Conservation (phyloP, 2,113 vertebrate genomes). For the Lycaon pictus region DNA sequence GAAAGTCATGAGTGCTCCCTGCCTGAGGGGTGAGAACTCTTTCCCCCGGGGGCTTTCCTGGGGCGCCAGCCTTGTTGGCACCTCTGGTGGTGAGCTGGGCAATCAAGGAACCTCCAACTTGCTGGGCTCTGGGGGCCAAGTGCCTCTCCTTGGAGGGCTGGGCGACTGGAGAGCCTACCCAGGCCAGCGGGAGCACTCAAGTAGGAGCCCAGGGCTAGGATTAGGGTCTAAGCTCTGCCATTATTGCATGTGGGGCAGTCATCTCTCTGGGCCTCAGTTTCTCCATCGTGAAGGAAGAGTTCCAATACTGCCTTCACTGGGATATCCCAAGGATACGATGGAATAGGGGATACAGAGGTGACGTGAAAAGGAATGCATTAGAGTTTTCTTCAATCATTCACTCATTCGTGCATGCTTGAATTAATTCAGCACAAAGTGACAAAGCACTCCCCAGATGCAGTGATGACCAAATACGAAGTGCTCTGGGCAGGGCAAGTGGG, state of each 20-base stretch:
- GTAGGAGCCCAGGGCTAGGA: not conserved
- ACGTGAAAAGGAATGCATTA: not conserved
- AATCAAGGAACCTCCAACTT: not conserved
- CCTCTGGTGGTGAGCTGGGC: not conserved
- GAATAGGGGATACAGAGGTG: not conserved
- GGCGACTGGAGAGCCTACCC: not conserved
- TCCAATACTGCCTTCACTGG: not conserved
- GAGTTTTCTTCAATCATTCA: not conserved
- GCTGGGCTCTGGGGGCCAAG: not conserved
- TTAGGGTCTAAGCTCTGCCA: not conserved
- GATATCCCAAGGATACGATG: too few species aligned
- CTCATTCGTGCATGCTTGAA: not conserved
- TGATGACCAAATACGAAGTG: not conserved
- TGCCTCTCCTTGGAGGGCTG: not conserved
- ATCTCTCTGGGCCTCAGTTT: not conserved
- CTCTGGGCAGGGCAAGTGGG: not conserved
- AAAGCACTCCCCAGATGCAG: not conserved
- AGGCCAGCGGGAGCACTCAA: not conserved
- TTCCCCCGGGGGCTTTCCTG: not conserved
- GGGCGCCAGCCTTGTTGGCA: not conserved
- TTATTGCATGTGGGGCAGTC: not conserved
- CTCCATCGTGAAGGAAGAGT: not conserved
- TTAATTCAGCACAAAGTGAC: not conserved
- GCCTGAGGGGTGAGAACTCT: not conserved
- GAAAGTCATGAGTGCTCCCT: not conserved